Base-by-base conservation (phyloP, 2,113 vertebrate genomes). In the Aldabrachelys gigantea region DNA sequence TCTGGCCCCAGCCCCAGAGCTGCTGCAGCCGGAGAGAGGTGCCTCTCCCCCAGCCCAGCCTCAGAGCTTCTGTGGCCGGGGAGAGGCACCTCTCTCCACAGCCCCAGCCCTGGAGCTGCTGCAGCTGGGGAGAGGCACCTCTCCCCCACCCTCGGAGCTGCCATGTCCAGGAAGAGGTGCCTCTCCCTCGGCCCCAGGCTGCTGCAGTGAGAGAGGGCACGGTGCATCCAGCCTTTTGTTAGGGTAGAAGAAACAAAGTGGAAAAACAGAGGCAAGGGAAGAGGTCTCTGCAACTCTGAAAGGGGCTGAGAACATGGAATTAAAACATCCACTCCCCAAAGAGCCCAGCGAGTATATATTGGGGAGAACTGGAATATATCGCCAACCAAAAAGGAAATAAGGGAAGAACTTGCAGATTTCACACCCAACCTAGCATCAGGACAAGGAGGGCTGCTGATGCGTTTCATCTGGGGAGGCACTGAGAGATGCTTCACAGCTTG, bases 351-450 rank as follows among this genome's bases (percentile, higher is more conserved):
- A n/a, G 62, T 44, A 44, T 24, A 44, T 38, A 12, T 12, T 10
- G 2, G 22, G 72, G 21, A 65, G 35, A 76, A 44, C 72, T 10
- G 38, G 38, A 25, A 22, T 21, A 22, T 10, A 27, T 12, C 6
- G 24, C 38, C 38, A 19, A 19, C 7, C 41, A 25, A 12, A 76
- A 72, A 69, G 65, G 17, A 3, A 16, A 9, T 6, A 3, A 79
- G 14, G 12, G 5, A 5, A 11, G 4, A 1, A 1, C 0, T 0
- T 16, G 2, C 14, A 38, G 0, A 0, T 49, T 41, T 62, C 21
- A 56, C 9, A 56, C 57, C 7, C 12, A 78, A 69, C 12, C 12
- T 2, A 0, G 54, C 0, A 0, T 14, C 50, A 8, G 0, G 78
- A 21, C 5, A 56, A 21, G 5, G 6, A 13, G 10, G 82, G 57